Base-by-base conservation (phyloP, 2,888 invertebrate genomes). In the Lasioglossum pauxillum region DNA sequence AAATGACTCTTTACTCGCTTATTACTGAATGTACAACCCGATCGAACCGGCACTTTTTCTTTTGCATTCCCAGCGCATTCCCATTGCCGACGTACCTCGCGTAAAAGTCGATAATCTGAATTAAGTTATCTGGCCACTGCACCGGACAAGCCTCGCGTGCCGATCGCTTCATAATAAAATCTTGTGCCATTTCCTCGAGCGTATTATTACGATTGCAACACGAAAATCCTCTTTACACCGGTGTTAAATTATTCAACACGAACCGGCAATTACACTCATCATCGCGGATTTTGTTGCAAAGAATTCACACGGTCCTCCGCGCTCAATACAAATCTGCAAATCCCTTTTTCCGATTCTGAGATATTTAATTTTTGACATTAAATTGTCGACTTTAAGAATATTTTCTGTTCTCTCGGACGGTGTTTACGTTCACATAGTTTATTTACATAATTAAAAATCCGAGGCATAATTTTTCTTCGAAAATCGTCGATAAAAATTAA, bases 1-100 rank as follows among this genome's bases (percentile, higher is more conserved):
- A 80, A 73, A 80, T 76, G 35, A 31, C 23, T 75, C 41, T 85
- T 76, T 74, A 69, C 67, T 35, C 35, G 53, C 35, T 44, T 73
- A 76, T 85, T 76, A 80, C 69, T 35, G 46, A 12, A 31, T 64
- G 38, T 72, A 72, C 73, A 12, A 53, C 31, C 31, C 31, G 23
- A 41, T 1, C 27, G 12, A 3, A 16, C 23, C 60, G 12, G 35
- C 41, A 60, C 19, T 5, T 82, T 84, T 77, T 27, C 38, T 31
- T 19, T 2, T 5, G 49, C 60, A n/a, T 69, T 41, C 31, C 46
- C 10, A 31, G 1, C 69, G 69, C 53, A 35, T 44, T 19, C 41
- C 60, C n/a, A 31, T 57, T 27, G 27, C 74, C 2, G 46, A 23
- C 44, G 35, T 74, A 27, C 27, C 57, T 53, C n/a, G 53, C 31